A percentile compares a stretch with the other conserved stretches of the same genome.
Conservation (phyloP, 2,113 vertebrate genomes). For the Daboia siamensis region DNA sequence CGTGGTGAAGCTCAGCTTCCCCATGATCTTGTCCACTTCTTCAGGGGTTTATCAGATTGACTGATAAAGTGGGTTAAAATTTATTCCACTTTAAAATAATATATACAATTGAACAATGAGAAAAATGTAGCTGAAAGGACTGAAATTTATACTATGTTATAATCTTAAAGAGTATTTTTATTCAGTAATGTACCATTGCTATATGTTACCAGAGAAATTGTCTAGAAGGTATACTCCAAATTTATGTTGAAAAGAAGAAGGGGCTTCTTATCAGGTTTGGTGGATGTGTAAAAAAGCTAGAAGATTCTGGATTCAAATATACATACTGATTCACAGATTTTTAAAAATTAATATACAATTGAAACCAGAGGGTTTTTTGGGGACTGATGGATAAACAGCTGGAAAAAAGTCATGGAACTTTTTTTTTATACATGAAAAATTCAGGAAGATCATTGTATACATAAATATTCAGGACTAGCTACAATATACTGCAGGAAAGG, state of each 20-base stretch:
- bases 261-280: not conserved
- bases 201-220: not conserved
- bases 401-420: not conserved
- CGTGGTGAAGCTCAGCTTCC: too few relatives aligned
- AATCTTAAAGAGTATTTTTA: not conserved
- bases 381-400: not conserved
- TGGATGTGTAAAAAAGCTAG: not conserved
- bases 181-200: not conserved
- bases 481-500: not conserved
- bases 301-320: not conserved
- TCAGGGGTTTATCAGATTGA: too few relatives aligned
- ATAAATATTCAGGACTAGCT: not conserved
- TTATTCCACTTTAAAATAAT: not conserved
- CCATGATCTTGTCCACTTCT: too few relatives aligned
- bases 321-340: not conserved
- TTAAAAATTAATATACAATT: not conserved
- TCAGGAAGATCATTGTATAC: not conserved
- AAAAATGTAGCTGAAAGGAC: not conserved
- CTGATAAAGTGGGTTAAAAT: not conserved
- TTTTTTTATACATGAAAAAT: not conserved
- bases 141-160: not conserved
- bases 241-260: not conserved
- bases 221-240: not conserved
- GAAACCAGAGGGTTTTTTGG: not conserved
- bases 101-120: not conserved